Evolutionary conservation across 2,797 vertebrate genomes (phyloP), one percentile per base, ranked within the genome.

Genomic region (Anabacerthia variegaticeps): DNA sequence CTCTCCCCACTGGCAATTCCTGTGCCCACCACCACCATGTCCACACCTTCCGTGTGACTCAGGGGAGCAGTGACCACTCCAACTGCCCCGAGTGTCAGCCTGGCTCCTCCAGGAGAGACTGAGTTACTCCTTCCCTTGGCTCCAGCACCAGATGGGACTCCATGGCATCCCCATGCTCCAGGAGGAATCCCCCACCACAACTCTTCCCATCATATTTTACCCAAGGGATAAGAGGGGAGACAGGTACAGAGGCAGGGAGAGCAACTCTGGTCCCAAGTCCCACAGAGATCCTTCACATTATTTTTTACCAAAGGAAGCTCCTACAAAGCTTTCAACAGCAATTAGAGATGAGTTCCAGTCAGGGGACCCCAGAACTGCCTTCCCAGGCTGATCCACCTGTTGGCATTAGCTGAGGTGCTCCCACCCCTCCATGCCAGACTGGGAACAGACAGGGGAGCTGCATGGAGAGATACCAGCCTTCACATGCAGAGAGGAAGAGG

Each of bases 101-200:
- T 8, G 8, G 3, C 74, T 44, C 56, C 63, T 1, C 2, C 62
- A 10, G 41, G 16, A 62, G 39, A 9, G 21, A 1, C 4, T 0
- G 39, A 62, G 16, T 1, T 1, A 2, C 3, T 7, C 36, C 54
- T 19, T 1, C 65, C 36, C 81, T 14, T 14, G 7, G 17, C 61
- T 51, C 39, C 44, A 1, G 37, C 56, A 37, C 55, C 52, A 26
- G 32, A 75, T 27, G 34, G 39, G 17, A 5, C 14, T 4, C 61
- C 0, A 12, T 7, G 52, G 39, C 46, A 8, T 4, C n/a, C 84
- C 51, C 67, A 19, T 0, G 0, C 14, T 44, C 34, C 51, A 14
- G 4, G 9, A 46, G 49, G 28, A 37, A 7, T 4, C 26, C 44
- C 23, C 26, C 4, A 0, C 6, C 58, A 41, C 10, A 5, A 1